Conservation (phyloP, 2,888 invertebrate genomes). For the Nomada ferruginata region DNA sequence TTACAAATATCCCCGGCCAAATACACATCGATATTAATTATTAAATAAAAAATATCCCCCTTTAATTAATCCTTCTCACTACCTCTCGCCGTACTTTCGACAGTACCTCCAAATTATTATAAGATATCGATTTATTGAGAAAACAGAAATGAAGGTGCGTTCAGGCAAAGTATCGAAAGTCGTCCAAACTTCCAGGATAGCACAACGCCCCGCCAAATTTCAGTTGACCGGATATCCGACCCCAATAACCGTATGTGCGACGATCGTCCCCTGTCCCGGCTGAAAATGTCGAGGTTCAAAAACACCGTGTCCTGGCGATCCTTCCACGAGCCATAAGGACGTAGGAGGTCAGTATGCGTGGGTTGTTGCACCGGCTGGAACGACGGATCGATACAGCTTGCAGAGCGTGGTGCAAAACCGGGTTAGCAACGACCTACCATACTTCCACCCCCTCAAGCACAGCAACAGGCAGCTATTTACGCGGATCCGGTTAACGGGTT, state of each 20-base stretch:
- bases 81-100: too few relatives aligned
- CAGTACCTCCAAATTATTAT: neutral
- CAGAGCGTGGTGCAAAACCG: conserved; percentile 78
- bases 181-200: neutral
- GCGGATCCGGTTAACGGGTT: conserved; percentile 46
- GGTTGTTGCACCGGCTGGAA: conserved; percentile 82
- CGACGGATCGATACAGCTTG: conserved; percentile 80
- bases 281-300: conserved; percentile 47
- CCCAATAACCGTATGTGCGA: neutral
- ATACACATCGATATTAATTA: too few relatives aligned
- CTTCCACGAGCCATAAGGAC: conserved; percentile 72
- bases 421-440: conserved; percentile 71
- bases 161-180: too few relatives aligned
- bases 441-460: conserved; percentile 56
- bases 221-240: neutral
- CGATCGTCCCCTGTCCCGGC: neutral
- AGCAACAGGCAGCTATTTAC: conserved; percentile 78
- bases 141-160: neutral
- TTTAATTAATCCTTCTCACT: too few relatives aligned
- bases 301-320: conserved; percentile 44
- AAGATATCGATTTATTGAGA: neutral
- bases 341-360: conserved; percentile 79
- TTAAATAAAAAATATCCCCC: too few relatives aligned
- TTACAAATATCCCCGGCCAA: too few relatives aligned
- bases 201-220: neutral